Base-by-base conservation (phyloP, 2,113 vertebrate genomes). In the Illadopsis cleaveri region DNA sequence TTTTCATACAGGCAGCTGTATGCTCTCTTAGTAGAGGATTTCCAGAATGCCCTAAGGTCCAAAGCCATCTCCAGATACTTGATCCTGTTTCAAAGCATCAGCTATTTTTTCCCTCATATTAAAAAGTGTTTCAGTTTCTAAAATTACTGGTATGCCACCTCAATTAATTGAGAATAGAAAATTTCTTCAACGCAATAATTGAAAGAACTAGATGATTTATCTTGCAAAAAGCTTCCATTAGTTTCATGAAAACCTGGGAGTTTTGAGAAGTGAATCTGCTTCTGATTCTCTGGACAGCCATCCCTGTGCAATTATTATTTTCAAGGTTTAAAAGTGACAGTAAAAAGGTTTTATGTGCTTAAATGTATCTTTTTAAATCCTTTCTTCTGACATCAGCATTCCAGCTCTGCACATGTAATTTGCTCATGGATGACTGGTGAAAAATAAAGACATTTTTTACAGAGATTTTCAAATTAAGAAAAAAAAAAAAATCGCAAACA, bases 41-140 rank as follows among this genome's bases (percentile, higher is more conserved):
- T 97, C 20, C 17, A 37, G 73, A 97, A 96, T 96, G 69, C 94
- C 90, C 76, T 80, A 93, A 94, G 87, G 86, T 95, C 44, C 72
- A 87, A 53, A 75, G 73, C 85, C 77, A 86, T 56, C 62, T 95
- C 66, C n/a, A 91, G 85, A 91, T 75, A 96, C 69, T 83, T 73
- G 60, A 96, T 92, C 77, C 48, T 94, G 71, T 82, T 93, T 76
- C 56, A 91, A 84, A 77, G 60, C 69, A 89, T 87, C 78, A 94
- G 65, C 60, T 96, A 94, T 84, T 95, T 94, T 96, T 44, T 27
- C n/a, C 42, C 42, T 85, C 30, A 50, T 35, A 68, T 78, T 87
- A 64, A 83, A 84, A 94, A 79, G 19, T 45, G 22, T 11, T 80
- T 60, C 3, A 15, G 10, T 57, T 90, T 96, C 58, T 84, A 82